Evolutionary conservation across 2,888 invertebrate species (phyloP).

Genomic region (Clunio marinus): DNA sequence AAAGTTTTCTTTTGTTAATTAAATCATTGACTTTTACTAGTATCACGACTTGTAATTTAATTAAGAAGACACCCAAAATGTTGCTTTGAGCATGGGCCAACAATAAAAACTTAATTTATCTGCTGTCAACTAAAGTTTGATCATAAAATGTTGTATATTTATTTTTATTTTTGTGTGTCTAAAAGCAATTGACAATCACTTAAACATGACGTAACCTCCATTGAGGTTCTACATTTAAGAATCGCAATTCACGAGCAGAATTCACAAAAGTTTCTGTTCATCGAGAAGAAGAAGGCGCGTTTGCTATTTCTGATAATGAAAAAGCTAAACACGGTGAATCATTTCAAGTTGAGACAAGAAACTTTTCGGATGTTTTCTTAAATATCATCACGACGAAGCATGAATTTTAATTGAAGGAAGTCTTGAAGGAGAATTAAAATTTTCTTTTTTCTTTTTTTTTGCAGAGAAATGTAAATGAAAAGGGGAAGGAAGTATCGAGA

Average conservation of each 20-base stretch:
- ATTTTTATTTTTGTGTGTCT: no score
- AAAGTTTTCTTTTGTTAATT: conserved; percentile 14
- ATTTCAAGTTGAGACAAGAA: no score
- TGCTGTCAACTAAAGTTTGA: conserved; percentile 5
- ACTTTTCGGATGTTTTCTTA: no score
- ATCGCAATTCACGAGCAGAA: no score
- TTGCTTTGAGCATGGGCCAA: not conserved
- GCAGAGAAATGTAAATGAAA: conserved; percentile 30
- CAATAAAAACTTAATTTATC: conserved; percentile 36
- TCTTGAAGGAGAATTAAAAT: conserved; percentile 14
- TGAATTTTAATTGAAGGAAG: conserved; percentile 25
- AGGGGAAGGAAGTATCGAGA: not conserved
- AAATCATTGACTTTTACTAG: conserved; percentile 5
- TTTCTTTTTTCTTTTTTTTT: conserved; percentile 1
- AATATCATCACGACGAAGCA: conserved; percentile 11
- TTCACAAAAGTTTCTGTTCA: no score
- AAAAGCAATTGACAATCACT: no score
- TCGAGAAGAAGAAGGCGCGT: no score
- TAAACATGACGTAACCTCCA: no score
- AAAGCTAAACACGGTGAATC: no score
- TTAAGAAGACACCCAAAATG: not conserved
- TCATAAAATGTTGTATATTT: conserved; percentile 25
- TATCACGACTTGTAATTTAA: conserved; percentile 21
- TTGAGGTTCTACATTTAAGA: no score
- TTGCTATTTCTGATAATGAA: no score